A percentile compares a stretch with the other conserved stretches of the same genome.
These are phyloP conservation scores for Chaetorhynchus papuensis DNA, from an alignment of 2,113 vertebrate species.

Conservation along the genomic window DNA sequence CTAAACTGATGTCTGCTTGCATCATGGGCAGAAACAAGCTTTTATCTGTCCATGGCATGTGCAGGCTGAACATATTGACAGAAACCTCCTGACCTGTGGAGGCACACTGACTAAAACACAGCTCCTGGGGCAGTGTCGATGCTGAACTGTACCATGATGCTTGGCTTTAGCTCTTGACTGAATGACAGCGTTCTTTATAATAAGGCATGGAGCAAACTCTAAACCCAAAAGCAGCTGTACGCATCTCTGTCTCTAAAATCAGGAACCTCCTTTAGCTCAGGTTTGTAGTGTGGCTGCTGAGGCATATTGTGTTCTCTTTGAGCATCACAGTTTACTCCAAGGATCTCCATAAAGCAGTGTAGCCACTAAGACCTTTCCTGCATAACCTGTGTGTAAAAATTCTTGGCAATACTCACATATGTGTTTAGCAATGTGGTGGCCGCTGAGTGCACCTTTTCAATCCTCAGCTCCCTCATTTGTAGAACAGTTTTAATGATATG, in stretches of 20 bases:
- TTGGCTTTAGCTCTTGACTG: not conserved
- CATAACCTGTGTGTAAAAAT: not conserved
- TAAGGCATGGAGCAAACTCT: not conserved
- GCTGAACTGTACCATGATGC: not conserved
- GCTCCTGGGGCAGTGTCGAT: not conserved
- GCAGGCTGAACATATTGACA: not conserved
- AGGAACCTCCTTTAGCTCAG: not conserved
- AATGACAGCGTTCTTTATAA: not conserved
- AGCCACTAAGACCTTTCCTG: not conserved
- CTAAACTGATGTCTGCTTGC: not conserved
- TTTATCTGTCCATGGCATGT: not conserved
- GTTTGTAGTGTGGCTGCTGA: not conserved
- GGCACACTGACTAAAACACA: not conserved
- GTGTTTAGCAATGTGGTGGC: not conserved
- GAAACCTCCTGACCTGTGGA: not conserved
- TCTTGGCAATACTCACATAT: not conserved
- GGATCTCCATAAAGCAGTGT: not conserved
- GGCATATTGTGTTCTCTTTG: not conserved
- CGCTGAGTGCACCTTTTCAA: not conserved
- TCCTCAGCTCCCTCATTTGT: not conserved
- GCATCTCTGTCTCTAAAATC: not conserved
- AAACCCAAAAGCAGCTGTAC: not conserved
- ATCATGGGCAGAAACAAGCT: not conserved
- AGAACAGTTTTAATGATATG: not conserved
- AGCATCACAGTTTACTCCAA: not conserved